Conservation (phyloP, 1,140 invertebrate genomes). For the Lepidurus arcticus region DNA sequence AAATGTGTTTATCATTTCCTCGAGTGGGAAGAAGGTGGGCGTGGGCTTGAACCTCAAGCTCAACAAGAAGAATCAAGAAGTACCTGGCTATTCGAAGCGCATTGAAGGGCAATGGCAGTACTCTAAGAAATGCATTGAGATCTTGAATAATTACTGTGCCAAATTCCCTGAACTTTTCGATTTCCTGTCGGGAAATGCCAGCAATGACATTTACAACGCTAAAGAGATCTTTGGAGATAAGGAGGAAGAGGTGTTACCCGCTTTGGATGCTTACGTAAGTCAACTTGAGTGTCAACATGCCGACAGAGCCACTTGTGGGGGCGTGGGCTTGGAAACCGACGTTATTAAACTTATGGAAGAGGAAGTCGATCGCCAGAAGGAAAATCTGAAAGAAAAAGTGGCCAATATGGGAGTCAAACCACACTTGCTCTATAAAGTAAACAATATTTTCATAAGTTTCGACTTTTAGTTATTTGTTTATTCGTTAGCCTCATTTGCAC, state of each 20-base stretch:
- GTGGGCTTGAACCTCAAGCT: constrained; percentile 89
- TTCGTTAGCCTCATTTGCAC: constrained; percentile 40
- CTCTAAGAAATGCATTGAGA: constrained; percentile 65
- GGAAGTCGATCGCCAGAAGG: constrained; percentile 48
- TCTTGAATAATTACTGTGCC: constrained; percentile 61
- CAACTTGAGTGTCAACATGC: constrained; percentile 55
- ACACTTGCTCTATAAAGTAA: constrained; percentile 64
- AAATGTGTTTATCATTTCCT: constrained; percentile 57
- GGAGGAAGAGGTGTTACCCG: constrained; percentile 47
- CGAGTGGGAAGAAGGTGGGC: constrained; percentile 53
- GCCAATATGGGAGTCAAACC: constrained; percentile 72
- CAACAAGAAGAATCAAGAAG: constrained; percentile 67
- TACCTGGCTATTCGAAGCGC: constrained; percentile 73
- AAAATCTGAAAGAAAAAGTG: constrained; percentile 46
- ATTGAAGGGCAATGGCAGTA: constrained; percentile 66
- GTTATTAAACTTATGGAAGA: constrained; percentile 58
- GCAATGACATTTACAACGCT: constrained; percentile 57
- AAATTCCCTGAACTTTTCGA: constrained; percentile 70
- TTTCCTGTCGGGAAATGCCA: constrained; percentile 44
- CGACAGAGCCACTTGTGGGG: constrained; percentile 58
- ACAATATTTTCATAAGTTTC: constrained; percentile 40
- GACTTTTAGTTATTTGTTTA: constrained; percentile 22
- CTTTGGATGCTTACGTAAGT: constrained; percentile 63
- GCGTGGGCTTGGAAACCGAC: constrained; percentile 60
- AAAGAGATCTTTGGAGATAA: constrained; percentile 58